Evolutionary conservation across 2,888 invertebrate genomes (phyloP), one percentile per base, ranked within the genome.

Genomic region (Drosophila birchii): DNA sequence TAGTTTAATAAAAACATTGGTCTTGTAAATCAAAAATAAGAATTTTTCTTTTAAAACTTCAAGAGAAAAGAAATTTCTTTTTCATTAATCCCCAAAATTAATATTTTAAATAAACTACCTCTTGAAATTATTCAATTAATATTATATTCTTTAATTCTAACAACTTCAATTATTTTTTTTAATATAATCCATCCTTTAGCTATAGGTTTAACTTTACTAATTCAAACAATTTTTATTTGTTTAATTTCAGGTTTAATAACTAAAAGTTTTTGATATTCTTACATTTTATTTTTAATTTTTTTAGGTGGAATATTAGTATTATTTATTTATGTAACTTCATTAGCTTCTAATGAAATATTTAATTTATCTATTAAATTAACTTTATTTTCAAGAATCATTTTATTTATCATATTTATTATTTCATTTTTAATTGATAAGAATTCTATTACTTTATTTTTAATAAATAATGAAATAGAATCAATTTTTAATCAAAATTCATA

Each of bases 11-110:
- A 94, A 94, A 95, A 95, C 93, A 93, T 94, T 94, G 94, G 93
- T 95, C 94, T 95, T 95, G 94, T 95, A 95, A 95, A 94, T 86
- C 94, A 94, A 94, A 93, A 93, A 92, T 94, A 94, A 94, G 92
- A 92, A 79, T 59, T 71, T 63, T 88, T 92, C 92, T 94, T 94
- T 94, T 93, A 94, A 94, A 94, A 93, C 93, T 93, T 94, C 94
- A 94, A 93, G 93, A 93, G 93, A 93, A 93, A 93, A 92, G 92
- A 72, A 53, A 83, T 63, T 11, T 92, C 92, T 93, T 93, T 93
- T 93, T 94, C 94, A 90, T 94, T 94, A 95, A 95, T 94, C 93
- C 94, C 94, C 94, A 95, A 95, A 95, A 95, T 94, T 95, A 94
- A 94, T 93, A 94, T 95, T 95, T 95, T 92, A 78, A 86, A 92